Conservation (phyloP, 2,888 invertebrate species). For the Rhogogaster chlorosoma region DNA sequence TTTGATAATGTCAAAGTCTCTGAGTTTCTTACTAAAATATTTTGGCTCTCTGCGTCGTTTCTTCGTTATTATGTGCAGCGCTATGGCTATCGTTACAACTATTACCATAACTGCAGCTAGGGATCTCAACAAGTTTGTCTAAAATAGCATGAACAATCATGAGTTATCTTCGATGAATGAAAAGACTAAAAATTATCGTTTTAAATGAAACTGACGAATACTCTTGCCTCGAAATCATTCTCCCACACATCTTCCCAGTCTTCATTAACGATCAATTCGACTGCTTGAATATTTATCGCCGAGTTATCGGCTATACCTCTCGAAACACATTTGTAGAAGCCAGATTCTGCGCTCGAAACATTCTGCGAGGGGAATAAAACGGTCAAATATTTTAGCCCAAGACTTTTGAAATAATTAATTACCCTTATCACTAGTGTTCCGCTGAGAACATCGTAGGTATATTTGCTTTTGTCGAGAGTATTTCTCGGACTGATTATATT, state of each 20-base stretch:
- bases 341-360: constrained; percentile 82
- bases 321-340: constrained; percentile 84
- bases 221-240: constrained; percentile 74
- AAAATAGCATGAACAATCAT: neutral
- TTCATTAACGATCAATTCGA: constrained; percentile 82
- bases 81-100: constrained; percentile 69
- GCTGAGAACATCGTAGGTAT: constrained; percentile 85
- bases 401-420: constrained; percentile 69
- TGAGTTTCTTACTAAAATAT: constrained; percentile 69
- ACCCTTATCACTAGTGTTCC: constrained; percentile 85
- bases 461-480: constrained; percentile 82
- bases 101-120: constrained; percentile 72
- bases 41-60: constrained; percentile 64
- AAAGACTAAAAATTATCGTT: neutral
- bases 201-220: neutral
- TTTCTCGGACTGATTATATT: constrained; percentile 84
- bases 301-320: constrained; percentile 79
- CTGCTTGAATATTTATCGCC: constrained; percentile 80
- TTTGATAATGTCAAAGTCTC: neutral
- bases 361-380: constrained; percentile 75
- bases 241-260: constrained; percentile 76
- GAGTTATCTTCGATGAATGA: constrained; percentile 3
- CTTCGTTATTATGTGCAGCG: constrained; percentile 67
- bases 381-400: neutral
- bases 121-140: constrained; percentile 72